phyloP scores from a whole-genome alignment of 2,797 vertebrate genomes.

The Ptychobarbus kaznakovi region DNA sequence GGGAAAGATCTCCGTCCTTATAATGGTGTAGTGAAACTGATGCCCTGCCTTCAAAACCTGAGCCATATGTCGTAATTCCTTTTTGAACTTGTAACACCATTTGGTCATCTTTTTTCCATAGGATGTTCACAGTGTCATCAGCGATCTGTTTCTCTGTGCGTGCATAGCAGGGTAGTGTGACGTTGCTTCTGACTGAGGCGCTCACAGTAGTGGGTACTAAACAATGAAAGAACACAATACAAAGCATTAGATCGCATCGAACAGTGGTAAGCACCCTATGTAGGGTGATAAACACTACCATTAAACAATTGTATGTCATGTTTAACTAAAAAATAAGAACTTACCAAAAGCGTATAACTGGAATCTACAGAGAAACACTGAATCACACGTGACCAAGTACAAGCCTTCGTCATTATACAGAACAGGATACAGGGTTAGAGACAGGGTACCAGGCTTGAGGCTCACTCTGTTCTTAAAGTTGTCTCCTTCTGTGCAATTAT shows the following conservation, averaged over 20 bases:
- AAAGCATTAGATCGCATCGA: background rate
- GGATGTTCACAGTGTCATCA: background rate
- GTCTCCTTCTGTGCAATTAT: background rate
- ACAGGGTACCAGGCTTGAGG: background rate
- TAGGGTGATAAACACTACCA: background rate
- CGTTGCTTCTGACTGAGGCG: background rate
- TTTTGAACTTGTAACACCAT: background rate
- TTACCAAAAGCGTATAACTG: conserved; percentile 17
- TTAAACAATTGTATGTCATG: background rate
- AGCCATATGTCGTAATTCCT: background rate
- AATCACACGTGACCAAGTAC: conserved; percentile 4
- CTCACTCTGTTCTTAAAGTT: background rate
- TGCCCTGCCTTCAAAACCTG: background rate
- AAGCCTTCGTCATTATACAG: conserved; percentile 33
- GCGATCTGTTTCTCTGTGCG: background rate
- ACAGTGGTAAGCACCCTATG: background rate
- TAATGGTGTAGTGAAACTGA: conserved; percentile 11
- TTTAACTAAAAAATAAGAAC: background rate
- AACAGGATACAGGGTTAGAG: background rate
- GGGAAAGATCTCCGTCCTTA: conserved; percentile 18
- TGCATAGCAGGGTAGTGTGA: conserved; percentile 32
- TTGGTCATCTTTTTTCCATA: conserved; percentile 32
- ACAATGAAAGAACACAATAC: background rate
- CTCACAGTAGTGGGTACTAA: conserved; percentile 9
- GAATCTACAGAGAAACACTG: background rate